These are phyloP conservation scores for Morbakka virulenta DNA, from an alignment of 30 jellyfish, hydroid and myxozoan genomes.

Conservation along the genomic window DNA sequence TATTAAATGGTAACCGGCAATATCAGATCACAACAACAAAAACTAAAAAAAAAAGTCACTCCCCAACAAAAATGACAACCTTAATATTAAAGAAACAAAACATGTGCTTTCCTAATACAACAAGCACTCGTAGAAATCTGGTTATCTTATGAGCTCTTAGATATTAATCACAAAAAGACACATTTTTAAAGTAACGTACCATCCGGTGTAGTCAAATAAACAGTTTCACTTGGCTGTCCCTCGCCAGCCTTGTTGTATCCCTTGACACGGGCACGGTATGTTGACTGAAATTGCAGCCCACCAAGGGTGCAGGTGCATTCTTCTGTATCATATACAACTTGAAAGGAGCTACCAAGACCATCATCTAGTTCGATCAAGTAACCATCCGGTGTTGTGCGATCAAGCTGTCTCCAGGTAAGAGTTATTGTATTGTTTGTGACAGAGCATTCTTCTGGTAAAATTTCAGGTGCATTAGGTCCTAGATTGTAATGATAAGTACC, in stretches of 20 bases:
- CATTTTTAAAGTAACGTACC: conserved; percentile 27
- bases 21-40: too few relatives aligned
- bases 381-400: conserved; percentile 56
- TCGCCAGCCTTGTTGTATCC: conserved; percentile 72
- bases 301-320: conserved; percentile 75
- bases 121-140: too few relatives aligned
- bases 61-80: too few relatives aligned
- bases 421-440: conserved; percentile 70
- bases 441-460: conserved; percentile 74
- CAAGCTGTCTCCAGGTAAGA: conserved; percentile 64
- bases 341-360: conserved; percentile 81
- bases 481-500: too few relatives aligned
- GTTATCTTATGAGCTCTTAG: too few relatives aligned
- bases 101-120: too few relatives aligned
- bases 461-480: conserved; percentile 85
- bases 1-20: too few relatives aligned
- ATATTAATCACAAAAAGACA: not conserved
- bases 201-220: conserved; percentile 78
- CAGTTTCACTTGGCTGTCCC: conserved; percentile 78
- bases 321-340: conserved; percentile 75
- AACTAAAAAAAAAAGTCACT: too few relatives aligned
- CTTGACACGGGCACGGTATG: conserved; percentile 80
- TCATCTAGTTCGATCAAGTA: conserved; percentile 81
- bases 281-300: conserved; percentile 85
- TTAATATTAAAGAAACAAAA: too few relatives aligned